A percentile compares a stretch with the other conserved stretches of the same genome.
phyloP scores from a whole-genome alignment of 2,797 vertebrate species.

The Propithecus perrieri region DNA sequence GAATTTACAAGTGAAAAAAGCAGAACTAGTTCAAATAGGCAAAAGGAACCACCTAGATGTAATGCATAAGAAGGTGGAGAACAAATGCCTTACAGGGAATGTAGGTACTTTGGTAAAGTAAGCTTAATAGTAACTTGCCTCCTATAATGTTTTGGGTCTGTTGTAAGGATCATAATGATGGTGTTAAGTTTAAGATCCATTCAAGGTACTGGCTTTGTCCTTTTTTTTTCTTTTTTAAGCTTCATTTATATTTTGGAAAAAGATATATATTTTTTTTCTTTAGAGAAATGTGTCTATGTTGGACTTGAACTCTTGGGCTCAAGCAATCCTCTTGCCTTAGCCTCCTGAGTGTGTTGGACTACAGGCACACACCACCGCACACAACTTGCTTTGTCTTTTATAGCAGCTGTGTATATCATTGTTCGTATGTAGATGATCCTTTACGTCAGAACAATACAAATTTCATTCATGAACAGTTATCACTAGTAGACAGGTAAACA shows the following conservation, averaged over 20 bases:
- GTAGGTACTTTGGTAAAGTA: not conserved
- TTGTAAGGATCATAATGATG: not conserved
- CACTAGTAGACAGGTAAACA: not conserved
- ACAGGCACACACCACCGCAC: fast-evolving
- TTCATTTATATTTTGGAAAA: not conserved
- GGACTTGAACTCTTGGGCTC: not conserved
- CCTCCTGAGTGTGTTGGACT: not conserved
- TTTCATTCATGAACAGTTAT: constrained; percentile 2
- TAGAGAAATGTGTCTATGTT: not conserved
- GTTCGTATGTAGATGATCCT: not conserved
- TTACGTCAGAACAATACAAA: not conserved
- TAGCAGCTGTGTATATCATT: not conserved
- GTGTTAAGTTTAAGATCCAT: not conserved
- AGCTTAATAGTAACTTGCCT: not conserved
- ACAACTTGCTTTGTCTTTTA: not conserved
- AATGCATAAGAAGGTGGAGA: not conserved
- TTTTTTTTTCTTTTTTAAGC: not conserved
- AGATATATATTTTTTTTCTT: not conserved
- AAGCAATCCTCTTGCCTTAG: not conserved
- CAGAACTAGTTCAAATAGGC: not conserved
- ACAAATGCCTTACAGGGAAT: not conserved
- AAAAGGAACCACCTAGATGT: not conserved
- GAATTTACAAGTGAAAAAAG: constrained; percentile 11
- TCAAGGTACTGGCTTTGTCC: not conserved
- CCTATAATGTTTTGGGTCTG: not conserved